These are phyloP conservation scores for Panthera tigris DNA, from an alignment of 2,113 vertebrate species.

Conservation along the genomic window DNA sequence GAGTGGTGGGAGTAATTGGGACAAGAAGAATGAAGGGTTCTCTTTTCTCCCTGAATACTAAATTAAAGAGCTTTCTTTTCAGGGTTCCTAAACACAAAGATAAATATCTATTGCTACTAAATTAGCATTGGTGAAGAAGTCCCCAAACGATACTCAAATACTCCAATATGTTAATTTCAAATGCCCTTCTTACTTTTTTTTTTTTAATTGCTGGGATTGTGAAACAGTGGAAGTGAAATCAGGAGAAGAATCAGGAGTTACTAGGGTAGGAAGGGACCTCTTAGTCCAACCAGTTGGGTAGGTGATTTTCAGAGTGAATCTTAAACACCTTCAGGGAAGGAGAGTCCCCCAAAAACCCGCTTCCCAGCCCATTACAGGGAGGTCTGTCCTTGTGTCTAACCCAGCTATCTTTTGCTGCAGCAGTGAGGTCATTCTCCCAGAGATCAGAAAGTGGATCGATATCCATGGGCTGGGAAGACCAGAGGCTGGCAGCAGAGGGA, in stretches of 20 bases:
- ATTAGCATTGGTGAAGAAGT: not conserved
- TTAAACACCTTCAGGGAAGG: not conserved
- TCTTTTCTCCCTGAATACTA: not conserved
- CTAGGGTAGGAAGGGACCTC: not conserved
- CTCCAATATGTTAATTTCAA: not conserved
- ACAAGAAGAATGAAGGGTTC: not conserved
- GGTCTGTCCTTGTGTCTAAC: not conserved
- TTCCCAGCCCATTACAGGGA: not conserved
- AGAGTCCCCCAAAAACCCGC: not conserved
- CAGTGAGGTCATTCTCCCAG: not conserved
- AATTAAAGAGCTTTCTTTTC: not conserved
- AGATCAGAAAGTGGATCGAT: not conserved
- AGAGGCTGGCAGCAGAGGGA: not conserved
- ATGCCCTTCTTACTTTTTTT: not conserved
- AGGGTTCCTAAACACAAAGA: conserved; percentile 10
- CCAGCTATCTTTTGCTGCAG: not conserved
- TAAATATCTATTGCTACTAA: not conserved
- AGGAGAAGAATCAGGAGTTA: not conserved
- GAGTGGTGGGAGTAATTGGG: fast-evolving
- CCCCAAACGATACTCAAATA: not conserved
- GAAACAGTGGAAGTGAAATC: not conserved
- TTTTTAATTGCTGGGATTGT: not conserved
- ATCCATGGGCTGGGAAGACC: not conserved
- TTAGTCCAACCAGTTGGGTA: not conserved
- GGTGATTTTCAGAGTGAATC: not conserved